Percentiles rank a stretch among this genome's conserved stretches.
Evolutionary conservation across 1,140 invertebrate genomes (phyloP).

Genomic region (Drosophila bipectinata): DNA sequence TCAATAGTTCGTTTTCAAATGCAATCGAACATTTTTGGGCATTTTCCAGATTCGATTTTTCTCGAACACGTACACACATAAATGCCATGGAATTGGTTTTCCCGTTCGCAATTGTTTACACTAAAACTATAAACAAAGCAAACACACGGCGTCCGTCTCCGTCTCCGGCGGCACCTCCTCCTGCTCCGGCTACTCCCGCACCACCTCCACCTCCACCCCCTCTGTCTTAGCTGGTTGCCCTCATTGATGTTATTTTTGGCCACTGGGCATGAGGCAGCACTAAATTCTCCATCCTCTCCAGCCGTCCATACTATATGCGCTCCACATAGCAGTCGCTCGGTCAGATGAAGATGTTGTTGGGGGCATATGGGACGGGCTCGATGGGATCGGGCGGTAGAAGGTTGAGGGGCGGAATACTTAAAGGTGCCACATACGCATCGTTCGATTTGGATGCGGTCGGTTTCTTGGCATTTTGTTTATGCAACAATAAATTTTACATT

Average conservation of each 20-base stretch:
- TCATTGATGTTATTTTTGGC: conserved; percentile 72
- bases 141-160: conserved; percentile 37
- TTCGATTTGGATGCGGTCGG: conserved; percentile 69
- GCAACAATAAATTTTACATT: conserved; percentile 81
- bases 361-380: conserved; percentile 10
- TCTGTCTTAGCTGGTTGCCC: conserved; percentile 8
- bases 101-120: conserved; percentile 77
- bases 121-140: conserved; percentile 70
- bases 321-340: conserved; percentile 53
- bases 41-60: conserved; percentile 61
- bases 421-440: conserved; percentile 77
- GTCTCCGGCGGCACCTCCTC: neutral
- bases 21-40: conserved; percentile 8
- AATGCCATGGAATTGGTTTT: conserved; percentile 33
- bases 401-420: conserved; percentile 55
- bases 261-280: conserved; percentile 52
- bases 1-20: conserved; percentile 10
- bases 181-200: neutral
- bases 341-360: conserved; percentile 31
- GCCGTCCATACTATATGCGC: conserved; percentile 39
- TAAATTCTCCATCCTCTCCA: conserved; percentile 65
- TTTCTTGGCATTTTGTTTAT: conserved; percentile 77
- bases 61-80: conserved; percentile 58
- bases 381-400: neutral
- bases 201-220: conserved; percentile 5